These are phyloP conservation scores for Hecatera dysodea DNA, from an alignment of 2,888 invertebrate species.

Conservation along the genomic window DNA sequence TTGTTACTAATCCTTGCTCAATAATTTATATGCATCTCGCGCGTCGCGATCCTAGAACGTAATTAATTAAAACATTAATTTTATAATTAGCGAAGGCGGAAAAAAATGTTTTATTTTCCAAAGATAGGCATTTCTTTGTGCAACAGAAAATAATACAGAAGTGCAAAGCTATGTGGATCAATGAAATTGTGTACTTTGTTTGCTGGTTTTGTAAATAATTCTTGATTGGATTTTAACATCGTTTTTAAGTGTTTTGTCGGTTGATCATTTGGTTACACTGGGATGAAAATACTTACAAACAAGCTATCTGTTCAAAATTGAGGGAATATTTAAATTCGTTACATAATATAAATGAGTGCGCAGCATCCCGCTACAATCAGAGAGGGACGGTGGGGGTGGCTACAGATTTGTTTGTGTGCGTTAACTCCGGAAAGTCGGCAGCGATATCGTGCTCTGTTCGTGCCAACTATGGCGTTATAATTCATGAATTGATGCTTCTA, in stretches of 20 bases:
- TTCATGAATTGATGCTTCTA: constrained; percentile 2
- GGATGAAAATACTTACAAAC: background rate
- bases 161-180: constrained; percentile 32
- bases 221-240: constrained; percentile 4
- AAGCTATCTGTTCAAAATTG: constrained; percentile 2
- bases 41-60: constrained; percentile 12
- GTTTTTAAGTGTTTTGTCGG: background rate
- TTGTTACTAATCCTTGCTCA: constrained; percentile 1
- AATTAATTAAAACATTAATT: constrained; percentile 17
- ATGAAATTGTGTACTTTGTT: constrained; percentile 8
- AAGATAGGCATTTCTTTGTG: constrained; percentile 54
- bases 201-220: constrained; percentile 8
- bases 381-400: constrained; percentile 65
- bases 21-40: constrained; percentile 23
- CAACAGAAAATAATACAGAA: constrained; percentile 32
- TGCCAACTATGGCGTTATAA: constrained; percentile 11
- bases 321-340: constrained; percentile 58
- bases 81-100: constrained; percentile 50
- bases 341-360: constrained; percentile 75
- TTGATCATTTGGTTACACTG: constrained; percentile 1
- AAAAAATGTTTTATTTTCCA: constrained; percentile 5
- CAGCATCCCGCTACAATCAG: constrained; percentile 70
- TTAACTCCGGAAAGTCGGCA: constrained; percentile 47
- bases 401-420: constrained; percentile 66
- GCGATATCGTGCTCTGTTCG: constrained; percentile 44